These are phyloP conservation scores for Drosophila ironensis DNA, from an alignment of 1,140 invertebrate genomes.

Conservation along the genomic window DNA sequence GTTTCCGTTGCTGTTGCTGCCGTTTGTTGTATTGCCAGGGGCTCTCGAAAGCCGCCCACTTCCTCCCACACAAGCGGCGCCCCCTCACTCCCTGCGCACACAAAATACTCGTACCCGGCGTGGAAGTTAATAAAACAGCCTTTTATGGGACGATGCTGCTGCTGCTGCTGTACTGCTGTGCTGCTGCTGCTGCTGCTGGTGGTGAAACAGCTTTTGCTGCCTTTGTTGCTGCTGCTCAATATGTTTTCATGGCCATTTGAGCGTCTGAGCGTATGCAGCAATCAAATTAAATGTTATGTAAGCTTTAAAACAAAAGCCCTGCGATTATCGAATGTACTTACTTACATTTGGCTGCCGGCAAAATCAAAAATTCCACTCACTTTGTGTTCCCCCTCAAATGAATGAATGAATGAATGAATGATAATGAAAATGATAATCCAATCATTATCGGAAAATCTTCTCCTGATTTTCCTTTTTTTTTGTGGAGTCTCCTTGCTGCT, in stretches of 20 bases:
- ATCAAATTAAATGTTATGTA: constrained; percentile 78
- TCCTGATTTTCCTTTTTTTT: background rate
- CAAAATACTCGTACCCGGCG: constrained; percentile 23
- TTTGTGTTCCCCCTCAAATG: background rate
- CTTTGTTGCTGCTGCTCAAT: constrained; percentile 57
- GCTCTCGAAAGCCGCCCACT: constrained; percentile 8
- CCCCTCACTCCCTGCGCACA: constrained; percentile 2
- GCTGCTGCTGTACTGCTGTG: background rate
- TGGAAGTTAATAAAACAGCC: constrained; percentile 75
- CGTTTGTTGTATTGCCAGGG: constrained; percentile 37
- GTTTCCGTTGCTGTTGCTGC: constrained; percentile 42
- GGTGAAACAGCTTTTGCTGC: background rate
- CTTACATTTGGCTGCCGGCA: constrained; percentile 19
- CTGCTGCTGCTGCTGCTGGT: background rate
- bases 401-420: background rate
- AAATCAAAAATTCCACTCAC: constrained; percentile 46
- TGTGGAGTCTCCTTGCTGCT: constrained; percentile 11
- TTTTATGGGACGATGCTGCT: constrained; percentile 52
- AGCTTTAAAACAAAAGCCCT: constrained; percentile 61
- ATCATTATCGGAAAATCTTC: constrained; percentile 56
- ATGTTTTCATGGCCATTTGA: constrained; percentile 76
- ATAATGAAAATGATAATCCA: constrained; percentile 63
- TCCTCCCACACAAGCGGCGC: background rate
- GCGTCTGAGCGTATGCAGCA: constrained; percentile 71
- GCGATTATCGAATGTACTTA: constrained; percentile 43